Evolutionary conservation across 2,113 vertebrate genomes (phyloP).

Genomic region (Xenopus tropicalis): DNA sequence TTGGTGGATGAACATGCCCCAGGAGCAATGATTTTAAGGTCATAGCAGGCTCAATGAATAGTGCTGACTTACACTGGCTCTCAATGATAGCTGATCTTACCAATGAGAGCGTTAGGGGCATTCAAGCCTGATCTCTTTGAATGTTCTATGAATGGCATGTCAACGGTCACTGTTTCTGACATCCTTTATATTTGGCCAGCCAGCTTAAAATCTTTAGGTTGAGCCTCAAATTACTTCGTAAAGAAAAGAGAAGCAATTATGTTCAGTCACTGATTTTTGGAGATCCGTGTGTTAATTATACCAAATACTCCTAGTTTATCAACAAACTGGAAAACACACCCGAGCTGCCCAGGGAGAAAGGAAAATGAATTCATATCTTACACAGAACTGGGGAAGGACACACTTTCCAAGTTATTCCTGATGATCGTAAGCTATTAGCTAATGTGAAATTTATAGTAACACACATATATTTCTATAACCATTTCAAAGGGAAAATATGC

Average conservation of each 20-base stretch:
- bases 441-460: no score
- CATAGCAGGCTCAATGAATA: conserved; percentile 85
- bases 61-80: conserved; percentile 79
- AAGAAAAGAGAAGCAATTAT: conserved; percentile 88
- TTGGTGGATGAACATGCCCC: conserved; percentile 80
- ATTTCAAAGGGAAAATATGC: no score
- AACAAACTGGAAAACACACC: conserved; percentile 67
- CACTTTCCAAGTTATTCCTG: no score
- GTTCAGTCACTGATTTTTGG: conserved; percentile 89
- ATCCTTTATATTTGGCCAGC: conserved; percentile 92
- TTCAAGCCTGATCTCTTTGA: conserved; percentile 79
- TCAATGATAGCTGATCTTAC: conserved; percentile 85
- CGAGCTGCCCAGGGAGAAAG: conserved; percentile 46
- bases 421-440: no score
- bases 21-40: conserved; percentile 82
- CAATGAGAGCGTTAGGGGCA: conserved; percentile 77
- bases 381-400: no score
- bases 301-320: conserved; percentile 76
- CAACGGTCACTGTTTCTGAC: conserved; percentile 82
- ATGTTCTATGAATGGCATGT: conserved; percentile 81
- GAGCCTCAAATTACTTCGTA: conserved; percentile 72
- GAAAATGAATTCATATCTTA: background rate
- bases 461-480: no score
- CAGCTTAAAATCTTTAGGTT: conserved; percentile 88
- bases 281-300: conserved; percentile 86